A percentile compares a stretch with the other conserved stretches of the same genome.
These are phyloP conservation scores for Sapayoa aenigma DNA, from an alignment of 2,113 vertebrate species.

Conservation along the genomic window DNA sequence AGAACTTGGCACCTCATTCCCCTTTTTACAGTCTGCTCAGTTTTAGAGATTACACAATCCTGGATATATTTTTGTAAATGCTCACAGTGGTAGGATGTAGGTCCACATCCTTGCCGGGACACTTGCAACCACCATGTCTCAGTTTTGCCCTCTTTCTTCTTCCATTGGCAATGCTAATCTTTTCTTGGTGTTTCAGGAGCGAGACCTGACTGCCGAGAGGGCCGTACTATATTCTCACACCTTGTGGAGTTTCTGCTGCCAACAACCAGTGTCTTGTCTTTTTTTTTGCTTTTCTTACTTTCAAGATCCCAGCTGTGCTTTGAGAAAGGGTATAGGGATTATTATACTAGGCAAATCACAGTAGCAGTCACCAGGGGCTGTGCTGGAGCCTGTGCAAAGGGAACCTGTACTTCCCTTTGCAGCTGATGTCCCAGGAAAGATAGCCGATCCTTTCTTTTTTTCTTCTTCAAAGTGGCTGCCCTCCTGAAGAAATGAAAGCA, in stretches of 20 bases:
- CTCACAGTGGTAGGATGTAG: background rate
- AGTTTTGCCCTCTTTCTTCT: background rate
- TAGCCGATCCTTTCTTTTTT: background rate
- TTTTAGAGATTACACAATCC: background rate
- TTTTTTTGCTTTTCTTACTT: background rate
- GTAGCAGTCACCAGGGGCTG: accelerated
- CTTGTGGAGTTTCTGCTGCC: accelerated
- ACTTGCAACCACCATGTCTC: background rate
- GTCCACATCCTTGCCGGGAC: background rate
- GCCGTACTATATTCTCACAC: accelerated
- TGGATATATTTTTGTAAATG: background rate
- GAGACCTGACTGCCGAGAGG: accelerated
- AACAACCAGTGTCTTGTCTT: accelerated
- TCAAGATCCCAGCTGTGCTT: background rate
- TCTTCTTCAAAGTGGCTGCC: background rate
- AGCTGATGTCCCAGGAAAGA: accelerated
- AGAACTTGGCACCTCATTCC: background rate
- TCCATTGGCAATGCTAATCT: background rate
- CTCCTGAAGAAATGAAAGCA: background rate
- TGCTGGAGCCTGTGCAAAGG: background rate
- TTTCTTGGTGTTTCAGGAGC: background rate
- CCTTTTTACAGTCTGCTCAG: background rate
- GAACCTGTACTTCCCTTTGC: background rate
- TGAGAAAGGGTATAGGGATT: background rate
- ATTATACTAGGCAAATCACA: background rate